Evolutionary conservation across 2,113 vertebrate genomes (phyloP), one percentile per base, ranked within the genome.

Genomic region (Tinamus guttatus): DNA sequence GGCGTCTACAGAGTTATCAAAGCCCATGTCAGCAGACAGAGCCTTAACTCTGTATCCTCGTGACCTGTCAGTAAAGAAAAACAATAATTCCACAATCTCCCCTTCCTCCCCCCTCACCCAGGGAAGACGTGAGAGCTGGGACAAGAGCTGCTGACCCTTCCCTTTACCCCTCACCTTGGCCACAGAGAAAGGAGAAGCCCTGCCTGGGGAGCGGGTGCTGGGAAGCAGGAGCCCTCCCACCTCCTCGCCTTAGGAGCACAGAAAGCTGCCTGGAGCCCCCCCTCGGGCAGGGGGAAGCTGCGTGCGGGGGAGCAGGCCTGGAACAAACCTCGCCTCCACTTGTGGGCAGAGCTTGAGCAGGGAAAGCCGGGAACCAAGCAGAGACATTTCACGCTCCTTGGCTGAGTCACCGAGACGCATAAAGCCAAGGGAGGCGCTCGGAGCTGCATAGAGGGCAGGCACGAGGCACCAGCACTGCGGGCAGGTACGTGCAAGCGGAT

Each of bases 361-460:
- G 76, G 93, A 85, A 74, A 73, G 93, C 93, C 21, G 93, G 95
- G 95, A 93, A 54, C 1, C 77, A 24, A 40, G 5, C n/a, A 59
- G 56, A 85, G 54, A 85, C 82, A 60, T 77, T 70, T 91, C 74
- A 49, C 38, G 62, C 85, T 65, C 75, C 54, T 32, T 63, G 67
- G 89, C 95, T 97, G 96, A 97, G 89, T 97, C 96, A 96, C 90
- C 64, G 4, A 3, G 64, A 92, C 17, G 59, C 47, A 95, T 96
- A 96, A 96, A 97, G 69, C 1, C 87, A 25, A 58, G 56, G 79
- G 81, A 2, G 80, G 76, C 64, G 11, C 6, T 1, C n/a, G 9
- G 65, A 77, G 54, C 14, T 58, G 4, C 38, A 12, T 81, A 10
- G 73, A 91, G 88, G 2, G 0, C 4, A 84, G 58, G n/a, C 90